Conservation (phyloP, 37 sponge, comb jelly and placozoan genomes). For the Geodia barretti region DNA sequence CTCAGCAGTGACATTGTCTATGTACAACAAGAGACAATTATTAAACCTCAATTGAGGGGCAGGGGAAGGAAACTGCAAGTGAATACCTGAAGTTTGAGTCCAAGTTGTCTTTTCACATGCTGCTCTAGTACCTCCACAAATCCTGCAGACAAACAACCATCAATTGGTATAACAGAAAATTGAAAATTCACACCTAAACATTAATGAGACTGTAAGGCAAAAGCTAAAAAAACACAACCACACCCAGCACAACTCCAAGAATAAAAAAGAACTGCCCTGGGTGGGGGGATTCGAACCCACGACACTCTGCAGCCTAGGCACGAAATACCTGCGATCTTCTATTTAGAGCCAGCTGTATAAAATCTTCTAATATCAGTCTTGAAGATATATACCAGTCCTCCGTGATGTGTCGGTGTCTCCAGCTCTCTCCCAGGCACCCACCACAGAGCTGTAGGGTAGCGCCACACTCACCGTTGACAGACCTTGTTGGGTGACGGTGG, state of each 20-base stretch:
- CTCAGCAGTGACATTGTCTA: neutral
- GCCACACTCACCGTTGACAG: slow-evolving; percentile 8
- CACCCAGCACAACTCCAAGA: too few species aligned
- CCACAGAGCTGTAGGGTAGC: slow-evolving; percentile 7
- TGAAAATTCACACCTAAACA: too few species aligned
- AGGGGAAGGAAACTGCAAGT: neutral
- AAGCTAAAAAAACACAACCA: too few species aligned
- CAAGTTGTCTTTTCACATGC: neutral
- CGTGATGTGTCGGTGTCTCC: neutral
- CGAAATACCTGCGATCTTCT: too few species aligned
- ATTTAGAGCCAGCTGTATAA: neutral
- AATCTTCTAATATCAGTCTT: neutral
- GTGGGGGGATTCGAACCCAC: too few species aligned
- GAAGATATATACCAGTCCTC: neutral
- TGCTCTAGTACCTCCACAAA: neutral
- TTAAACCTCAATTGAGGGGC: too few species aligned
- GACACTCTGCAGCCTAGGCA: too few species aligned
- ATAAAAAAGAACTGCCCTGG: too few species aligned
- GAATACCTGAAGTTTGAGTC: slow-evolving; percentile 9
- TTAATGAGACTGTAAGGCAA: too few species aligned
- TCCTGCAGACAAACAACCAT: neutral
- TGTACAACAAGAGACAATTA: neutral
- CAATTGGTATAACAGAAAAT: too few species aligned
- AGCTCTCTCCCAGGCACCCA: slow-evolving; percentile 1
- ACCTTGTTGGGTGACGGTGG: slow-evolving; percentile 1